These are phyloP conservation scores for Candoia aspera DNA, from an alignment of 2,113 vertebrate species.

Conservation along the genomic window DNA sequence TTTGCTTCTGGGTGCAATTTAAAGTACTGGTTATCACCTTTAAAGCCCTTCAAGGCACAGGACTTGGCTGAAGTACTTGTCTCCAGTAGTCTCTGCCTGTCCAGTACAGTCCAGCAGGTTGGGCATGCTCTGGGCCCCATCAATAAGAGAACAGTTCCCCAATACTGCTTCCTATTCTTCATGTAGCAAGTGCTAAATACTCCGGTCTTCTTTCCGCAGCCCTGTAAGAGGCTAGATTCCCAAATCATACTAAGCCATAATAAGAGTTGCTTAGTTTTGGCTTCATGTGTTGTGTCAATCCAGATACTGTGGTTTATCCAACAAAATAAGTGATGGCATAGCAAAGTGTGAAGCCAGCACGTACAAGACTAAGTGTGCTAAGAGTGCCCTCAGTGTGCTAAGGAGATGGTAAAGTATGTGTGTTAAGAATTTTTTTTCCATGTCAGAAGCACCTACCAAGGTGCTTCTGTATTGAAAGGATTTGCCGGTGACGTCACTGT, in stretches of 20 bases:
- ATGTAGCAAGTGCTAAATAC: background rate
- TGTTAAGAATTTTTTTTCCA: too few relatives aligned
- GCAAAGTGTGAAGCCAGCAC: background rate
- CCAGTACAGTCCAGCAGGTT: too few relatives aligned
- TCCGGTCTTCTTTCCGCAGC: background rate
- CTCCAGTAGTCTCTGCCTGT: too few relatives aligned
- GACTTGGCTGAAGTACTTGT: too few relatives aligned
- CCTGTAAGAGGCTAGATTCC: background rate
- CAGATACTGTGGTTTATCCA: background rate
- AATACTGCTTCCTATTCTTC: background rate
- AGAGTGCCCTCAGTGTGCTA: background rate
- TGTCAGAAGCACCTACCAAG: too few relatives aligned
- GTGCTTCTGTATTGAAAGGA: too few relatives aligned
- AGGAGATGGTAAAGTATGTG: background rate
- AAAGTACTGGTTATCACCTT: too few relatives aligned
- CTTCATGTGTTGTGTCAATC: background rate
- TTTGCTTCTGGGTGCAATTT: too few relatives aligned
- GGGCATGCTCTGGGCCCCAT: too few relatives aligned
- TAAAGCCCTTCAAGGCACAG: too few relatives aligned
- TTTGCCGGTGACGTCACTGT: too few relatives aligned
- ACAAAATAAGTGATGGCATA: background rate
- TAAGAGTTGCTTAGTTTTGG: background rate
- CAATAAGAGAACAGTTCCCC: background rate
- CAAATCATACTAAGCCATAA: background rate
- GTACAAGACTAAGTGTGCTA: background rate